Percentiles rank a stretch among this genome's conserved stretches.
These are phyloP conservation scores for Psix sp. DNA, from an alignment of 1,140 invertebrate species.

Conservation along the genomic window DNA sequence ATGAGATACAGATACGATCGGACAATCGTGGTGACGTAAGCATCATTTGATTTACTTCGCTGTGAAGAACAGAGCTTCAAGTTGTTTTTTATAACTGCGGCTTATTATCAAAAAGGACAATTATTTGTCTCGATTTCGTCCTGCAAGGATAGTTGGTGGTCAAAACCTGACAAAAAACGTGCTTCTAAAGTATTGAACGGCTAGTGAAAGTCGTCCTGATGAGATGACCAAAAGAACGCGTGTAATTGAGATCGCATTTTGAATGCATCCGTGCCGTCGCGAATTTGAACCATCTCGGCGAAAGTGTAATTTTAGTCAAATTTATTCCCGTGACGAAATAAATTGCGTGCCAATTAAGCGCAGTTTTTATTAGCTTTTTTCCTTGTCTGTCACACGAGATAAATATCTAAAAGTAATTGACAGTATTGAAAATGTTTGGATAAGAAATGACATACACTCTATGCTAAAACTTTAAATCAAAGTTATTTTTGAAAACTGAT, in stretches of 20 bases:
- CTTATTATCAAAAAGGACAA: slow-evolving; percentile 46
- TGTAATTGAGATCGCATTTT: slow-evolving; percentile 56
- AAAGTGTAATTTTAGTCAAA: slow-evolving; percentile 50
- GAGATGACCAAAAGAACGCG: slow-evolving; percentile 30
- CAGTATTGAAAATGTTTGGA: neutral
- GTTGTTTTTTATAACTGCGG: slow-evolving; percentile 22
- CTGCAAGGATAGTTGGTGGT: slow-evolving; percentile 20
- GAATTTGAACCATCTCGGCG: slow-evolving; percentile 41
- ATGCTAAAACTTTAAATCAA: no score
- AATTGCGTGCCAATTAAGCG: slow-evolving; percentile 15
- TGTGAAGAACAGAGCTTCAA: slow-evolving; percentile 5
- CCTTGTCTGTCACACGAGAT: neutral
- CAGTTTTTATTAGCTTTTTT: no score
- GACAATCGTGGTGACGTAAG: slow-evolving; percentile 55
- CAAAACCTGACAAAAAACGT: slow-evolving; percentile 10
- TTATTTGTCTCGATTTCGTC: slow-evolving; percentile 20
- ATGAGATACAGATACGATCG: slow-evolving; percentile 51
- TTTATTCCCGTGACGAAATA: slow-evolving; percentile 37
- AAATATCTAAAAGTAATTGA: neutral
- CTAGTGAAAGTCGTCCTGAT: slow-evolving; percentile 53
- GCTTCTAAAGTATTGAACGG: slow-evolving; percentile 23
- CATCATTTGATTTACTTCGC: slow-evolving; percentile 44
- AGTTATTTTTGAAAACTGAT: no score
- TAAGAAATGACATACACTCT: no score
- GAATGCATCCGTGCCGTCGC: slow-evolving; percentile 38